A percentile compares a stretch with the other conserved stretches of the same genome.
These are phyloP conservation scores for Erethizon dorsatum DNA, from an alignment of 2,797 vertebrate genomes.

Conservation along the genomic window DNA sequence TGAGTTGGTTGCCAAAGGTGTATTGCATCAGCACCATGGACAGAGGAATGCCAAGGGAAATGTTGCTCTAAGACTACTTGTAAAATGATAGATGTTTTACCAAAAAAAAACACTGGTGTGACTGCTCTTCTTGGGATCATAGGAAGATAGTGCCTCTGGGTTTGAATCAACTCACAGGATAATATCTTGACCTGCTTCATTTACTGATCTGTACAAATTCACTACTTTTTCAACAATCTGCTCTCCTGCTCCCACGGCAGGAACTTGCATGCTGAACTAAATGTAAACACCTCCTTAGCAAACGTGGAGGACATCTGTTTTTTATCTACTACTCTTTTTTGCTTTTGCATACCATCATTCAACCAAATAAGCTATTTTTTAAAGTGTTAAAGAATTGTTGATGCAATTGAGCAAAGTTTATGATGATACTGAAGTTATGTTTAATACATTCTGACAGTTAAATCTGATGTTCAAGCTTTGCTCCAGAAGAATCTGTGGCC, in stretches of 20 bases:
- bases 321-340: background rate
- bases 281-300: slow-evolving; percentile 12
- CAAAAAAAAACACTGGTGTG: background rate
- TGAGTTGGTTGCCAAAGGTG: background rate
- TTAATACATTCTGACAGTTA: slow-evolving; percentile 6
- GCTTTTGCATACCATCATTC: slow-evolving; percentile 44
- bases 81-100: background rate
- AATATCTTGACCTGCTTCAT: background rate
- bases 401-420: background rate
- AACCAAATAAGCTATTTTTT: slow-evolving; percentile 15
- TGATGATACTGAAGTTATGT: background rate
- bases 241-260: slow-evolving; percentile 15
- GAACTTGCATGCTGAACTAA: slow-evolving; percentile 35
- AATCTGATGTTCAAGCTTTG: background rate
- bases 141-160: background rate
- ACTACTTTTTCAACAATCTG: background rate
- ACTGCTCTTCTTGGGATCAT: background rate
- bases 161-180: background rate
- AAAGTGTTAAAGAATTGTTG: background rate
- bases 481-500: slow-evolving; percentile 34
- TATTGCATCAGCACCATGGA: slow-evolving; percentile 75
- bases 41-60: background rate
- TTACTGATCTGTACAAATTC: background rate
- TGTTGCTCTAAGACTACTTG: background rate
- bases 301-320: background rate